Conservation (phyloP, 2,797 vertebrate genomes). For the Falco biarmicus region DNA sequence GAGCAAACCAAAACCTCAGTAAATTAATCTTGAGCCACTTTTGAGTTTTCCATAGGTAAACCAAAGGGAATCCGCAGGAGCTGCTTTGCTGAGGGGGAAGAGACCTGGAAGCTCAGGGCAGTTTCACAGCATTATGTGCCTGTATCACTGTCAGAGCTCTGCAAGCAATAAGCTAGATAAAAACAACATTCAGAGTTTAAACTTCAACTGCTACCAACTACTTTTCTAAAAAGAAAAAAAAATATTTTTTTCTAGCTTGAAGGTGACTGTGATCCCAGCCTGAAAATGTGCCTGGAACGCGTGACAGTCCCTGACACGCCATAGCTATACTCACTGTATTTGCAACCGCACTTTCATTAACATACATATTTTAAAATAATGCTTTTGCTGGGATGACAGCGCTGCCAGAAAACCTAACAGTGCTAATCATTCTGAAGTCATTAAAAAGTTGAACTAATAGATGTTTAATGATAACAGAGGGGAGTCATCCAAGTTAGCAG, state of each 20-base stretch:
- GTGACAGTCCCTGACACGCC: constrained; percentile 33
- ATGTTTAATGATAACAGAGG: constrained; percentile 42
- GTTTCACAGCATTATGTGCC: background rate
- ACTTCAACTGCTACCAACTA: background rate
- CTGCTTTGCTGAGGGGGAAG: background rate
- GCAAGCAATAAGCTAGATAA: background rate
- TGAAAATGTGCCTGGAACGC: constrained; percentile 43
- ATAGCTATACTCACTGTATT: constrained; percentile 24
- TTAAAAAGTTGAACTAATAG: constrained; percentile 47
- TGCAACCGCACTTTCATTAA: constrained; percentile 44
- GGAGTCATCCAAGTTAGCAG: constrained; percentile 33
- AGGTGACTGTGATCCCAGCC: constrained; percentile 48
- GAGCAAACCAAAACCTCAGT: constrained; percentile 20
- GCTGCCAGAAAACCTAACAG: constrained; percentile 20
- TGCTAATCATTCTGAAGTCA: constrained; percentile 24
- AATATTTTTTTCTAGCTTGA: background rate
- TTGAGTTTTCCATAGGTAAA: background rate
- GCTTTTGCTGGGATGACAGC: background rate
- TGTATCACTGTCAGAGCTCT: background rate
- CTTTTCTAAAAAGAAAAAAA: background rate
- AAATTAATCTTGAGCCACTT: background rate
- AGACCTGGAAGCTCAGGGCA: background rate
- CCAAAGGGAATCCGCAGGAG: background rate
- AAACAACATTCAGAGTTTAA: background rate
- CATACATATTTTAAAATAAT: constrained; percentile 36